Evolutionary conservation across 1,140 invertebrate genomes (phyloP).

Genomic region (Camponotus floridanus): DNA sequence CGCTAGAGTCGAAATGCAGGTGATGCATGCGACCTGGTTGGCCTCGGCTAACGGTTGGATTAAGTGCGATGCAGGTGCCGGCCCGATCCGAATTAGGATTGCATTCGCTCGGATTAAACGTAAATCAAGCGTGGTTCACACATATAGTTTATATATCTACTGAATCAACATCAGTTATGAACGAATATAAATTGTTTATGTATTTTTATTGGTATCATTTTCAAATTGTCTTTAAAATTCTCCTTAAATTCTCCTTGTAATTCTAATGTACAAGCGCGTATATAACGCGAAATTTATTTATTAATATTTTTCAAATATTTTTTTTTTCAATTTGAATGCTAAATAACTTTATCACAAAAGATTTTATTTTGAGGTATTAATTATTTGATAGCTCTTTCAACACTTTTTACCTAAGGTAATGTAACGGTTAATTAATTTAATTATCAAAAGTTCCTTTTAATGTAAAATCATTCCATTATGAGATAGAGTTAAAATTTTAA

Average conservation of each 20-base stretch:
- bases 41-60: constrained; percentile 19
- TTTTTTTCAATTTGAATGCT: not conserved
- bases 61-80: constrained; percentile 37
- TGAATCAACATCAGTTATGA: not conserved
- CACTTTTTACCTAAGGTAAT: not conserved
- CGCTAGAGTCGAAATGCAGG: constrained; percentile 38
- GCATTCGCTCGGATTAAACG: constrained; percentile 25
- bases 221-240: no score
- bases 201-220: not conserved
- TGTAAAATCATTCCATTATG: not conserved
- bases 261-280: not conserved
- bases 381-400: not conserved
- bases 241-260: no score
- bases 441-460: not conserved
- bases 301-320: not conserved
- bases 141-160: constrained; percentile 4
- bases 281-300: not conserved
- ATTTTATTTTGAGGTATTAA: not conserved
- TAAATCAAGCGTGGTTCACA: constrained; percentile 6
- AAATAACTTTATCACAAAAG: not conserved
- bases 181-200: not conserved
- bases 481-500: not conserved
- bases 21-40: constrained; percentile 47
- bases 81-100: constrained; percentile 34
- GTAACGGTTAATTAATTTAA: not conserved